Evolutionary conservation across 2,888 invertebrate genomes (phyloP).

Genomic region (Parnassius orleans): DNA sequence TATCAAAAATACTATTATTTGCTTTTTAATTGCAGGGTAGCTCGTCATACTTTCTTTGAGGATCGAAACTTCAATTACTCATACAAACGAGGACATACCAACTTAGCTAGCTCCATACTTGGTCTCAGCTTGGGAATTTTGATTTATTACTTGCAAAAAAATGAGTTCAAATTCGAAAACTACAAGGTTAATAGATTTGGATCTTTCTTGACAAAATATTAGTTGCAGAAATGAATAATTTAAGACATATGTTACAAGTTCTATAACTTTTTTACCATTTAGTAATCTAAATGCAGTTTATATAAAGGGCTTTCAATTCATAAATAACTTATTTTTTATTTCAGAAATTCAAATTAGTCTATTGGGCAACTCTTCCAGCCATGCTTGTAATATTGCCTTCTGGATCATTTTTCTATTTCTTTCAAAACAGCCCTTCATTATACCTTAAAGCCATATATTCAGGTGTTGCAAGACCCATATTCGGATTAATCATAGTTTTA

Average conservation of each 20-base stretch:
- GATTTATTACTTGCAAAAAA: constrained; percentile 42
- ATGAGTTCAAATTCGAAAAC: constrained; percentile 31
- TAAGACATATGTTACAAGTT: not conserved
- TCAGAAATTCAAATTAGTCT: constrained; percentile 43
- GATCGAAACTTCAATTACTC: constrained; percentile 35
- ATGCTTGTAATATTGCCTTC: constrained; percentile 25
- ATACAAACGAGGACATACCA: constrained; percentile 32
- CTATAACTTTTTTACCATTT: not conserved
- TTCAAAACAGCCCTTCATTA: constrained; percentile 30
- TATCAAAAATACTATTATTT: not conserved
- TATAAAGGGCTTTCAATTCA: not conserved
- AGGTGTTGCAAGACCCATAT: constrained; percentile 40
- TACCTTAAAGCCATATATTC: constrained; percentile 36
- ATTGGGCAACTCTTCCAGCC: constrained; percentile 38
- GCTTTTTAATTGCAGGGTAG: constrained; percentile 29
- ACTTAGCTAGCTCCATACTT: constrained; percentile 39
- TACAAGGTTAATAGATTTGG: constrained; percentile 35
- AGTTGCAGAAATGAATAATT: not conserved
- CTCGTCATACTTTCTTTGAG: constrained; percentile 30
- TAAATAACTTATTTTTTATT: constrained; percentile 22
- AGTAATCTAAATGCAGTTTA: not conserved
- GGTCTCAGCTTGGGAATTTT: constrained; percentile 50
- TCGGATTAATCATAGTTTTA: constrained; percentile 30
- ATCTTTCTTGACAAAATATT: constrained; percentile 23
- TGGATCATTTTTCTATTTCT: constrained; percentile 42